Evolutionary conservation across 2,888 invertebrate genomes (phyloP).

Genomic region (Nephrotoma flavescens): DNA sequence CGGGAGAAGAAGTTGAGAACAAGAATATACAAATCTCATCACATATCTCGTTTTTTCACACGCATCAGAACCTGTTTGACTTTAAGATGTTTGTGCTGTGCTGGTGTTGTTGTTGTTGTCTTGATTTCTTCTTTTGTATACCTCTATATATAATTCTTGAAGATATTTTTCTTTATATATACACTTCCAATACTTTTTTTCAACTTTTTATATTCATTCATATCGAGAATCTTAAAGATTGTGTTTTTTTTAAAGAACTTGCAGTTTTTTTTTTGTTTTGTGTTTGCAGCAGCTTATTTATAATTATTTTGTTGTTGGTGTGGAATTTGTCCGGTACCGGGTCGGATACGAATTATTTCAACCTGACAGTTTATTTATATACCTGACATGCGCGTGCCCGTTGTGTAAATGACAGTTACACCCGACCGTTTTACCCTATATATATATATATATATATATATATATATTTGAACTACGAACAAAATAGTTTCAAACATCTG

Average conservation of each 20-base stretch:
- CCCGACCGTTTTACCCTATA: background rate
- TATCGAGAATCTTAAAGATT: background rate
- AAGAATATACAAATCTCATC: constrained; percentile 4
- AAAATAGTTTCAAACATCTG: background rate
- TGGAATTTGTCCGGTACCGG: background rate
- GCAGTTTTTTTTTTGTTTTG: background rate
- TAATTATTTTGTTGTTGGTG: background rate
- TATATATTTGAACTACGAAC: background rate
- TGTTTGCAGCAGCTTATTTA: background rate
- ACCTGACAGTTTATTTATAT: background rate
- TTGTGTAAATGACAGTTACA: background rate
- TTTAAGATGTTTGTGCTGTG: background rate
- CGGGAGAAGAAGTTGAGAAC: constrained; percentile 4
- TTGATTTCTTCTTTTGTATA: background rate
- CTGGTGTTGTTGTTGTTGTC: background rate
- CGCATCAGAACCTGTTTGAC: constrained; percentile 3
- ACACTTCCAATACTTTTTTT: background rate
- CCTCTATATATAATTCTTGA: background rate
- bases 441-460: too few species aligned
- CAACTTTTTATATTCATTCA: background rate
- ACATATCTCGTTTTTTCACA: constrained; percentile 4
- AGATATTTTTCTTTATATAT: background rate
- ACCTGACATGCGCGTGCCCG: background rate
- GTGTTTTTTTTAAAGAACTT: background rate
- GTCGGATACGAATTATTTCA: background rate